phyloP scores from a whole-genome alignment of 2,113 vertebrate species.

The Riparia riparia region DNA sequence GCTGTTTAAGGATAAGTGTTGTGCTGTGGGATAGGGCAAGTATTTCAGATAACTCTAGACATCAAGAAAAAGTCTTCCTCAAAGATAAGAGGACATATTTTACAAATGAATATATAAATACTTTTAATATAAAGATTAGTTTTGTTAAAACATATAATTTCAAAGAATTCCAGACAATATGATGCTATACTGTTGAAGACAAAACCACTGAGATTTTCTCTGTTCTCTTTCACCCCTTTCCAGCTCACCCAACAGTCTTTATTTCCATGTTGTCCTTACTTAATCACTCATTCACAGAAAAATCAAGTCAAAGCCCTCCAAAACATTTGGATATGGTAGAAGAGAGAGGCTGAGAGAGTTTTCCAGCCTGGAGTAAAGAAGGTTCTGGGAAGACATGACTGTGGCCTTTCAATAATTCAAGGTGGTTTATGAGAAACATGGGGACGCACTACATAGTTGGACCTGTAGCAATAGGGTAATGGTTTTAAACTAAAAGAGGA shows the following conservation, averaged over 20 bases:
- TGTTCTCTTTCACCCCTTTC: neutral
- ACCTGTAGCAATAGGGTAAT: neutral
- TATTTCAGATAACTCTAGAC: slow-evolving; percentile 8
- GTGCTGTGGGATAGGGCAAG: neutral
- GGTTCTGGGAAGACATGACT: neutral
- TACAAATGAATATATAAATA: neutral
- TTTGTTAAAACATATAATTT: neutral
- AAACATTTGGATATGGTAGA: neutral
- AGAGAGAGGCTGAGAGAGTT: neutral
- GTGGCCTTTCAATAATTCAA: neutral
- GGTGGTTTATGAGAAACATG: neutral
- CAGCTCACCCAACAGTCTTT: neutral
- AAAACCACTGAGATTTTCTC: neutral
- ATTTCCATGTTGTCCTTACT: neutral
- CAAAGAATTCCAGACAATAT: neutral
- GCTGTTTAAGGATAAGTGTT: neutral
- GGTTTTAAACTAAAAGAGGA: neutral
- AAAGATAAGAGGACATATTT: neutral
- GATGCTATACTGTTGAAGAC: neutral
- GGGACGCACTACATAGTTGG: neutral
- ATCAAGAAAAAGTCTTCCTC: neutral
- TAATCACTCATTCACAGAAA: neutral
- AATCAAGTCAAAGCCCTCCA: neutral
- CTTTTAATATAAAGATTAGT: neutral
- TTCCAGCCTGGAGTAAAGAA: neutral